Evolutionary conservation across 2,888 invertebrate genomes (phyloP), one percentile per base, ranked within the genome.

Genomic region (Mimas tiliae): DNA sequence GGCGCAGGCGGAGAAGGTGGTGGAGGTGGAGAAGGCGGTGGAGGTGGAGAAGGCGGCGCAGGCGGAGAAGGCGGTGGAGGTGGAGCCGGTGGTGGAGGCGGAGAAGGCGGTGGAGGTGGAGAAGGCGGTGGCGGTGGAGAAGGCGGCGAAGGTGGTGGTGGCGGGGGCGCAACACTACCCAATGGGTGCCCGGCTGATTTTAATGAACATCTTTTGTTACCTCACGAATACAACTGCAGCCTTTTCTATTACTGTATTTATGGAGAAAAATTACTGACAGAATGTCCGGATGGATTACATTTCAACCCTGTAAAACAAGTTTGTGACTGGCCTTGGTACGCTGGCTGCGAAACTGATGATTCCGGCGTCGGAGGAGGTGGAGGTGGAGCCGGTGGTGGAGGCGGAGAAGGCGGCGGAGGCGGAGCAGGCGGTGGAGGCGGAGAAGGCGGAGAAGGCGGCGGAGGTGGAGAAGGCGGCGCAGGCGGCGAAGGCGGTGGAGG

Each of bases 181-280:
- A 83, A 82, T 42, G 81, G 82, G 0, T 83, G 83, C 63, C 83
- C 83, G 1, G 69, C 73, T 7, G 70, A 83, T 52, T 77, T 69
- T 19, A 16, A 70, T 11, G 51, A 77, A 4, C 65, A 78, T 12
- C 66, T 68, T 0, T 71, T 80, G 0, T 33, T 83, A 14, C 81
- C 85, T 0, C 82, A 83, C 14, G 79, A 79, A 48, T 66, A 42
- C 0, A 68, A 79, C 52, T 85, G 84, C 67, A 38, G 55, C n/a
- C 74, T 74, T 50, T 85, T 78, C 77, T 67, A 64, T 51, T 52
- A 58, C 27, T 66, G 66, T 27, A 71, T 70, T 0, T 42, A 69
- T 6, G 84, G 84, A 51, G 63, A 72, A 16, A 68, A 62, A 12
- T 67, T 77, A 0, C 66, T 51, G 19, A 50, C 67, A 0, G 9